Evolutionary conservation across 2,797 vertebrate genomes (phyloP).

Genomic region (Myioborus melanocephalus): DNA sequence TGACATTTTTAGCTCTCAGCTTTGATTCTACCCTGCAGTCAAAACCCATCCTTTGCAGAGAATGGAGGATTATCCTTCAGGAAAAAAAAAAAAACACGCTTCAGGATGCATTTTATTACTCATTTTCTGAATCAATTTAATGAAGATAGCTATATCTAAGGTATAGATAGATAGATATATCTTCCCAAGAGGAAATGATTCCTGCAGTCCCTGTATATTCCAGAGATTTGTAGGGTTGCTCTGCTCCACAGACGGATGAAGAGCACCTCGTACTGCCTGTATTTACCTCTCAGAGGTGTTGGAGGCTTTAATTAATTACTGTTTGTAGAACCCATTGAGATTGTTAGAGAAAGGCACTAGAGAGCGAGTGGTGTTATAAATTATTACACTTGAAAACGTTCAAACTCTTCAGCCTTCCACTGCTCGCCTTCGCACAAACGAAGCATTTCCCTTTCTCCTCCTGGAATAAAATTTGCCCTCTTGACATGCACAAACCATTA

Average conservation of each 20-base stretch:
- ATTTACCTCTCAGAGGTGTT: background rate
- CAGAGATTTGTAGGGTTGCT: background rate
- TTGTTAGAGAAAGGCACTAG: constrained; percentile 38
- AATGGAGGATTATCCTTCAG: background rate
- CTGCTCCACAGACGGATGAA: fast-evolving
- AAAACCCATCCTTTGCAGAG: background rate
- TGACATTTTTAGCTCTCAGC: fast-evolving
- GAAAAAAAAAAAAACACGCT: background rate
- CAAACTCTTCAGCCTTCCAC: constrained; percentile 48
- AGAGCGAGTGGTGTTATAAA: constrained; percentile 30
- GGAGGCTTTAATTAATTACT: constrained; percentile 35
- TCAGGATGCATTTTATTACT: background rate
- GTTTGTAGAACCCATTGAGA: constrained; percentile 39
- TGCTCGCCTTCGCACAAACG: constrained; percentile 5
- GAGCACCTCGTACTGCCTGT: background rate
- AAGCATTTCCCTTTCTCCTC: constrained; percentile 56
- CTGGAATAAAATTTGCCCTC: constrained; percentile 64
- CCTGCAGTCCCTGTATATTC: background rate
- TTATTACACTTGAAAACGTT: constrained; percentile 54
- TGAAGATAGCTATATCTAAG: background rate
- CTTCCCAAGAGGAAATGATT: background rate
- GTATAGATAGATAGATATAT: background rate
- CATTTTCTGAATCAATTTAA: background rate
- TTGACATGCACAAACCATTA: constrained; percentile 66
- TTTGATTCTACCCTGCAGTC: background rate